Percentiles rank a stretch among this genome's conserved stretches.
Conservation (phyloP, 2,888 invertebrate genomes). For the Hydrotaea diabolus region DNA sequence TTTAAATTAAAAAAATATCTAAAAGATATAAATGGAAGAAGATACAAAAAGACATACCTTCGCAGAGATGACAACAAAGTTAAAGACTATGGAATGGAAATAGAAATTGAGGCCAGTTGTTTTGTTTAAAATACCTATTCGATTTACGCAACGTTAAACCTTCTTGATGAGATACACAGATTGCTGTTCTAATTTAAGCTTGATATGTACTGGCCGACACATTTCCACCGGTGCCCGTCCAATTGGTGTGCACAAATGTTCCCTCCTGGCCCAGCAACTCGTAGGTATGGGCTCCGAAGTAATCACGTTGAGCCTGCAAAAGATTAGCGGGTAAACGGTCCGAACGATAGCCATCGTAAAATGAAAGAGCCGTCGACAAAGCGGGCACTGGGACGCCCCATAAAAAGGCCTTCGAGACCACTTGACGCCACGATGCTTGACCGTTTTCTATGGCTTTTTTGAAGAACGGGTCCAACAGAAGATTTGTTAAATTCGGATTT, state of each 20-base stretch:
- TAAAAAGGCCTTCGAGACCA: constrained; percentile 86
- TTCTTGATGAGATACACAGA: background rate
- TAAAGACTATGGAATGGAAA: background rate
- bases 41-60: background rate
- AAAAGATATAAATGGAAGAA: background rate
- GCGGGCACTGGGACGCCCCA: constrained; percentile 97
- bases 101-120: background rate
- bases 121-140: constrained; percentile 7
- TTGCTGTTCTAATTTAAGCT: constrained; percentile 81
- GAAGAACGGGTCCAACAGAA: constrained; percentile 97
- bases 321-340: constrained; percentile 95
- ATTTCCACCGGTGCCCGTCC: constrained; percentile 99
- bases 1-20: too few relatives aligned
- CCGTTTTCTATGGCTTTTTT: constrained; percentile 89
- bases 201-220: constrained; percentile 96
- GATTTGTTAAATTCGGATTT: constrained; percentile 91
- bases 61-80: background rate
- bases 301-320: constrained; percentile 98
- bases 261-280: constrained; percentile 93
- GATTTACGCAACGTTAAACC: background rate
- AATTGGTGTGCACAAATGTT: constrained; percentile 96
- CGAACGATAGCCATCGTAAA: constrained; percentile 97
- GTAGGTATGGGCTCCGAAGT: constrained; percentile 99
- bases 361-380: constrained; percentile 95
- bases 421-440: constrained; percentile 92